phyloP scores from a whole-genome alignment of 1,140 invertebrate species.

The Aphelenchoides avenae region DNA sequence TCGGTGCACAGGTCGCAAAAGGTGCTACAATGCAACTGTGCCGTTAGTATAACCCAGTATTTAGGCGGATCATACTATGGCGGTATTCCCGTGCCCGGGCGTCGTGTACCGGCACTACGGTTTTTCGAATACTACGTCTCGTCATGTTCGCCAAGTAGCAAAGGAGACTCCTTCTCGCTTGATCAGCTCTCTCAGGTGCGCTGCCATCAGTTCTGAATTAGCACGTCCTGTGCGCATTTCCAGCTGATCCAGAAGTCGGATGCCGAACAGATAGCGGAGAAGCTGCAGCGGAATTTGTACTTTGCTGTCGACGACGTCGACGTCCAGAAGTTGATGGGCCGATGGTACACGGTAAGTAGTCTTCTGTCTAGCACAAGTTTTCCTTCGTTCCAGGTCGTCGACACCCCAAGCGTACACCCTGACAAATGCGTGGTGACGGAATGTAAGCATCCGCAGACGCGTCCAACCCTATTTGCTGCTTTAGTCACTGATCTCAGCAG shows the following conservation, averaged over 20 bases:
- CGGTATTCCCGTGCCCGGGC: conserved; percentile 46
- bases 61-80: conserved; percentile 36
- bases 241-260: conserved; percentile 41
- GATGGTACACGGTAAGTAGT: conserved; percentile 36
- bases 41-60: no score
- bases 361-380: no score
- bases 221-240: conserved; percentile 3
- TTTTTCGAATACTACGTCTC: conserved; percentile 43
- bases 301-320: conserved; percentile 52
- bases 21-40: no score
- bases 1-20: no score
- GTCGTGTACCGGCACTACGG: conserved; percentile 44
- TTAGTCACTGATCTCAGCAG: conserved; percentile 34
- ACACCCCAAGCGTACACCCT: conserved; percentile 43
- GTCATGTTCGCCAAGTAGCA: conserved; percentile 28
- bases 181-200: conserved; percentile 2
- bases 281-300: conserved; percentile 40
- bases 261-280: conserved; percentile 44
- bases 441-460: conserved; percentile 21
- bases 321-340: conserved; percentile 42
- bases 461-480: background rate
- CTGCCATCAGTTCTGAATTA: background rate
- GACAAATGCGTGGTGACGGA: conserved; percentile 40
- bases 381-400: no score
- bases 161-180: conserved; percentile 13